phyloP scores from a whole-genome alignment of 1,140 invertebrate genomes.

The Caenorhabditis inopinata region DNA sequence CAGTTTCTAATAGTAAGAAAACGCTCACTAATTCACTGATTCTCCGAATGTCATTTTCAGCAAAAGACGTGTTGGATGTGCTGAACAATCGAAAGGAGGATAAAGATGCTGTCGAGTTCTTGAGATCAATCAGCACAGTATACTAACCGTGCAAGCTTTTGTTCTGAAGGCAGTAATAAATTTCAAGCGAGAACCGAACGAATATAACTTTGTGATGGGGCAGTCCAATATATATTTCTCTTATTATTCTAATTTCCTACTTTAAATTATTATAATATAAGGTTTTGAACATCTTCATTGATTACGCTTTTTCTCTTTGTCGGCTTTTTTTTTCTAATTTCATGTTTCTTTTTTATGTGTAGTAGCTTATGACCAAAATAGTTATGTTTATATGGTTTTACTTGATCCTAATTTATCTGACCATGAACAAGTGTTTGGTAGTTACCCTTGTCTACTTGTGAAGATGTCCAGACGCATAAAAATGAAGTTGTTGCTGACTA shows the following conservation, averaged over 20 bases:
- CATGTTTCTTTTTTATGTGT: neutral
- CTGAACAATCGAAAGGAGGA: constrained; percentile 82
- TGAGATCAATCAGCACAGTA: constrained; percentile 66
- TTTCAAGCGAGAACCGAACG: neutral
- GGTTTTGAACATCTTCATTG: too few species aligned
- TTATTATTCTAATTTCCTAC: too few species aligned
- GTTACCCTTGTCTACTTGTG: neutral
- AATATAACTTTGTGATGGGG: constrained; percentile 1
- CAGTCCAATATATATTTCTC: too few species aligned
- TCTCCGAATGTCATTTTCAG: constrained; percentile 70
- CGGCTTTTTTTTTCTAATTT: neutral
- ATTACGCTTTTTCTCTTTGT: too few species aligned
- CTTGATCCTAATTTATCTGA: too few species aligned
- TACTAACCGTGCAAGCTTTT: neutral
- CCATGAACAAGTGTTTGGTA: neutral
- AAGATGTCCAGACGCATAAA: constrained; percentile 18
- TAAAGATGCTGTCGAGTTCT: constrained; percentile 83
- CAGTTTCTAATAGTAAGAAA: constrained; percentile 66
- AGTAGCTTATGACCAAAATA: constrained; percentile 11
- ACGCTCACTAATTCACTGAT: neutral
- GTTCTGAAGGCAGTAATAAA: neutral
- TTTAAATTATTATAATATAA: too few species aligned
- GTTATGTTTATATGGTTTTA: neutral
- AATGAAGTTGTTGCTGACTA: constrained; percentile 2
- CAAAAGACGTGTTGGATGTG: constrained; percentile 76